Base-by-base conservation (phyloP, 2,888 invertebrate genomes). In the Plagodis pulveraria region DNA sequence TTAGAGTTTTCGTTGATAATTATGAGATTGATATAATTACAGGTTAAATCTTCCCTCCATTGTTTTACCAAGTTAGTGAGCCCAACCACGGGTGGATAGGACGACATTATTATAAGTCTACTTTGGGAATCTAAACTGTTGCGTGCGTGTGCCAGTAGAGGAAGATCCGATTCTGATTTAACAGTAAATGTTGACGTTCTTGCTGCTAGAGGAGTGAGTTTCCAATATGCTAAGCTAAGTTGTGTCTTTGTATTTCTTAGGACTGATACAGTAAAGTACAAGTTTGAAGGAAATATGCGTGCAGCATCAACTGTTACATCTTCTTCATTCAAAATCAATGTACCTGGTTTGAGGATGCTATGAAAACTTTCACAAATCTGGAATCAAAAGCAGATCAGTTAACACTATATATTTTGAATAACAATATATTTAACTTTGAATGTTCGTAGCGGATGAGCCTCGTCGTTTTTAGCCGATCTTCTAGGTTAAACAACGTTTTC, bases 161-260 rank as follows among this genome's bases (percentile, higher is more conserved):
- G 9, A 0, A 74, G 50, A 34, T 76, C 76, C 10, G 62, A 36
- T 0, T 61, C 56, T 2, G 50, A 59, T 8, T 56, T 50, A 6
- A 72, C 65, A n/a, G 56, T 50, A 32, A 56, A 46, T 6, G 46
- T n/a, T 35, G 42, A 72, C 66, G 33, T 68, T 43, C 10, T 64
- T 6, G 66, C 62, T n/a, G 62, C 47, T 10, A 42, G 45, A 9
- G n/a, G 35, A 1, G 34, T 38, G 7, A 65, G 48, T 34, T 64
- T 66, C 77, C 77, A 76, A 6, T 58, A 65, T 10, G 51, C 34
- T 5, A 76, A 56, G n/a, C 67, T 67, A 6, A 75, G 47, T 40
- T 64, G 56, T 9, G 57, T 48, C 43, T 62, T 54, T 6, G 42
- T 47, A 32, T 48, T 64, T 7, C 47, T 56, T 5, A 50, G 33